Base-by-base conservation (phyloP, 1,140 invertebrate genomes). In the Drosophila hydei region DNA sequence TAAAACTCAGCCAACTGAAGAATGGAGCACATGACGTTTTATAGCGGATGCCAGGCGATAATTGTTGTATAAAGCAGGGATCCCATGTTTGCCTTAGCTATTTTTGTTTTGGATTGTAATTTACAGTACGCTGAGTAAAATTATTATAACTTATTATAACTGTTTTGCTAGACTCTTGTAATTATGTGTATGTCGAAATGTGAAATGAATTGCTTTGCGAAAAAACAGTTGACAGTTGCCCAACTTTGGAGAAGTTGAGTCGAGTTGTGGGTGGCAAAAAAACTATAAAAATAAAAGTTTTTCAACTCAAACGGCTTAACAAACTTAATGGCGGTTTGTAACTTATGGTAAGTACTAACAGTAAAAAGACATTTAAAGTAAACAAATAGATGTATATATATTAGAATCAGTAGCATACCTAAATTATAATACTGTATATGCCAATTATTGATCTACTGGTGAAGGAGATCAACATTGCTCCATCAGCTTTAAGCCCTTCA, bases 1-100 rank as follows among this genome's bases (percentile, higher is more conserved):
- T 64, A 8, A 43, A 76, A 84, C 61, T 77, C 80, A 84, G 30
- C 81, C 73, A 60, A 80, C 69, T 80, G 81, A 47, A 27, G 36
- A 79, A 62, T 80, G 42, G 14, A 56, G 62, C 68, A 67, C 45
- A 42, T 33, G 54, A 62, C 38, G 55, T 50, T 14, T 48, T 47
- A 47, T 70, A 72, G 77, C 77, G 43, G 43, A 40, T 71, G 52
- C 40, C 50, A 19, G 64, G 64, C 33, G 64, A 55, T 69, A 73
- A 61, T 73, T 69, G 56, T 69, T 60, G 56, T 60, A 51, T 43
- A 40, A 71, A 52, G 27, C 51, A 25, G 36, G 48, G 30, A 33
- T 19, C 14, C 14, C 21, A 38, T 27, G 18, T 63, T 55, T 63
- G 59, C 19, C 21, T 12, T 11, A 4, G 18, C 18, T 7, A 7